A percentile compares a stretch with the other conserved stretches of the same genome.
Evolutionary conservation across 2,888 invertebrate species (phyloP).

Genomic region (Agrotis ipsilon): DNA sequence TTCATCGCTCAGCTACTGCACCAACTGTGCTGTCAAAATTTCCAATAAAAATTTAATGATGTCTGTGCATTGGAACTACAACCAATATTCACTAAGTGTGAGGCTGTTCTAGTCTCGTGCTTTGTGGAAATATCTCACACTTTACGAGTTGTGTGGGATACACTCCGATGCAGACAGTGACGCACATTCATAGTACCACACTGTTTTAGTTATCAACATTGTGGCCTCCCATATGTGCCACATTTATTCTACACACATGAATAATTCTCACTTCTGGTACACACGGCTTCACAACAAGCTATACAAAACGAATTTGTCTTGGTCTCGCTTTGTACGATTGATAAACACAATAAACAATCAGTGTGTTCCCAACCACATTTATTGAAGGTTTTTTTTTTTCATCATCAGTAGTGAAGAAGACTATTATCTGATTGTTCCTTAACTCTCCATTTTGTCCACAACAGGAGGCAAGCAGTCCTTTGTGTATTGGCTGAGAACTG

Average conservation of each 20-base stretch:
- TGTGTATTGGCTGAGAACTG: constrained; percentile 99
- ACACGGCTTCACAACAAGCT: too few species aligned
- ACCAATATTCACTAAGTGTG: constrained; percentile 80
- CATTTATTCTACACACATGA: constrained; percentile 62
- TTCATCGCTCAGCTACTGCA: too few species aligned
- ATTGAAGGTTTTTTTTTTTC: too few species aligned
- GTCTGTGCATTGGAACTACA: constrained; percentile 74
- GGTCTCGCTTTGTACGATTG: too few species aligned
- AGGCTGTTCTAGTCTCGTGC: constrained; percentile 83
- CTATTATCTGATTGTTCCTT: not conserved
- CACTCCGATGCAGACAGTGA: constrained; percentile 78
- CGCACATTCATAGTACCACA: constrained; percentile 90
- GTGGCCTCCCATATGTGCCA: constrained; percentile 91
- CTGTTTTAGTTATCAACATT: constrained; percentile 73
- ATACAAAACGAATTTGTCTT: too few species aligned
- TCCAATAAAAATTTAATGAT: too few species aligned
- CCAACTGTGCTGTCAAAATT: too few species aligned
- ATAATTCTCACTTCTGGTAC: not conserved
- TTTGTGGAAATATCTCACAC: constrained; percentile 85
- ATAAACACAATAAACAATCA: too few species aligned
- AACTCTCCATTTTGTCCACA: not conserved
- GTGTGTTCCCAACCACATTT: too few species aligned
- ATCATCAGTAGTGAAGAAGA: too few species aligned
- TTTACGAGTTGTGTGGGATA: constrained; percentile 64
- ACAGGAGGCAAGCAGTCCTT: constrained; percentile 98